Base-by-base conservation (phyloP, 2,797 vertebrate species). In the Crenuchus spilurus region DNA sequence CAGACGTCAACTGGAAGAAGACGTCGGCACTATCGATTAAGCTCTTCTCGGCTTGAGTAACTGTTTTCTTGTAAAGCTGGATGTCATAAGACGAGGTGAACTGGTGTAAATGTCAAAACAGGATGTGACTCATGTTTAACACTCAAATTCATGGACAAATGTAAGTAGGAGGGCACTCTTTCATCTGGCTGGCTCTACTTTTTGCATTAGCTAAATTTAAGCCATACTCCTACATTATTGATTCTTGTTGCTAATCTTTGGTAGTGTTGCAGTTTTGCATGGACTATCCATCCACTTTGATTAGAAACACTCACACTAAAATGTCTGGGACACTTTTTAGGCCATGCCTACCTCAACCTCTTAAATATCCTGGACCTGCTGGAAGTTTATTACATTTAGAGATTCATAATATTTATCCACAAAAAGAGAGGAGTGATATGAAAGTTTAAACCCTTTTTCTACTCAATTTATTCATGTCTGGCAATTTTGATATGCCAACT, bases 1-100 rank as follows among this genome's bases (percentile, higher is more conserved):
- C 20, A 65, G 63, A 66, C 39, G 42, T 60, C 26, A 60, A 33
- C 16, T 26, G 35, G 10, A 30, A 57, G 31, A 48, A 58, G 10
- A 9, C 10, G 14, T 60, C 11, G 10, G 33, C 2, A 0, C n/a
- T 44, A 70, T 70, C 41, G 41, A 57, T 49, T 51, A 42, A 28
- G 52, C 46, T 63, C 22, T 28, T 6, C 22, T 30, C 22, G 0
- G 4, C 41, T 3, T 13, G 14, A 63, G 52, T 46, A 44, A 39
- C 41, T 64, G 51, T 46, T 42, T 22, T 16, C 49, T 46, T 70
- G 30, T 20, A 20, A 61, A 30, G 8, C 22, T 41, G 37, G 11
- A 49, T 49, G n/a, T n/a, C n/a, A n/a, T n/a, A 11, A 24, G 6
- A 18, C 26, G 3, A 37, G 20, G 16, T 24, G 31, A n/a, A n/a